These are phyloP conservation scores for Cyanoramphus novaezelandiae DNA, from an alignment of 2,113 vertebrate species.

Conservation along the genomic window DNA sequence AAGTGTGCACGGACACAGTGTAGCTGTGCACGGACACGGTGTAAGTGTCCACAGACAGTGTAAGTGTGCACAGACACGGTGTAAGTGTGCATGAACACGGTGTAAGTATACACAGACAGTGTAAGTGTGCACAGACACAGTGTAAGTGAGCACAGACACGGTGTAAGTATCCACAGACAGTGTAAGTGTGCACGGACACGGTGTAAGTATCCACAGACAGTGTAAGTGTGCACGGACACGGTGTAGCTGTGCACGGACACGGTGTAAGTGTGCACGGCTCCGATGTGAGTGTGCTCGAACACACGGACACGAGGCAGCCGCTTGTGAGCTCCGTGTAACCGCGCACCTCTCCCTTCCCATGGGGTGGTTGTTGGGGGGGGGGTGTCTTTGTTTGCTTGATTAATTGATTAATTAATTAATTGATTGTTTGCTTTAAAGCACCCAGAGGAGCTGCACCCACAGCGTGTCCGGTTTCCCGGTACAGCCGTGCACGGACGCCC, in stretches of 20 bases:
- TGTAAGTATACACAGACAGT: no score
- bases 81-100: rapidly evolving
- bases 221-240: no score
- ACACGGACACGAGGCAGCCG: not conserved
- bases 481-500: not conserved
- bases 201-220: no score
- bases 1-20: not conserved
- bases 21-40: rapidly evolving
- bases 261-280: no score
- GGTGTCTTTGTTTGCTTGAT: not conserved
- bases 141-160: not conserved
- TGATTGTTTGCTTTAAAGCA: not conserved
- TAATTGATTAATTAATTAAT: not conserved
- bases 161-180: not conserved
- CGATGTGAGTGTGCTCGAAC: no score
- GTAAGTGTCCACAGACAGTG: no score
- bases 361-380: not conserved
- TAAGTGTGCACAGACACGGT: no score
- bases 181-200: not conserved
- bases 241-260: no score
- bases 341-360: not conserved
- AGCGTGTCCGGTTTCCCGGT: not conserved
- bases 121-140: no score
- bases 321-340: not conserved
- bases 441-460: no score